Evolutionary conservation across 2,113 vertebrate species (phyloP), one percentile per base, ranked within the genome.

Genomic region (Prinia subflava): DNA sequence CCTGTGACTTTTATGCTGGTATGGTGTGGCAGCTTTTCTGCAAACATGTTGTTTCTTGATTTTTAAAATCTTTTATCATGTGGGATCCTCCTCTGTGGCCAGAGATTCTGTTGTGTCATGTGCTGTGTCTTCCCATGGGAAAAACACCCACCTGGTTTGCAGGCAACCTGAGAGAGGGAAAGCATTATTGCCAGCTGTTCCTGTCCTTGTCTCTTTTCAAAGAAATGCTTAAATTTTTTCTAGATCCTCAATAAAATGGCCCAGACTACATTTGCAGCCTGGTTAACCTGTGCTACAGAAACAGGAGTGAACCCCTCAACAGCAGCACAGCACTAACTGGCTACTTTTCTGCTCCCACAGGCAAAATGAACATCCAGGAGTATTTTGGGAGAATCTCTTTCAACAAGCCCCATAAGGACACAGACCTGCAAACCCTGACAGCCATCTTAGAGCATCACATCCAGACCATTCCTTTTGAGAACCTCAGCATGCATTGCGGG

Each of bases 331-430:
- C 60, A 63, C 15, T 96, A 89, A 96, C 56, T 37, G 64, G 23
- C 44, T 69, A 0, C 71, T 93, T 95, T 89, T 83, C 69, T 80
- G 21, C 80, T 86, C 63, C 65, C 87, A 59, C 94, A 96, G 97
- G 71, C 10, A 96, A 76, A 89, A 98, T 99, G 98, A 97, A 98
- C 84, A 95, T 99, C 62, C 85, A 97, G 74, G 98, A 98, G 18
- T 99, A 99, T 95, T 99, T 99, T 37, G 57, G 96, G 97, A 98
- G 98, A 94, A 99, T 99, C 94, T 98, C 97, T 49, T 99, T 98
- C 88, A 81, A 95, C 6, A 92, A 97, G 27, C 80, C 95, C 11
- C 87, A 22, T 24, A 87, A 97, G n/a, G 98, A 97, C 57, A 19
- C 95, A 59, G 98, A 99, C 93, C 95, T 99, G 42, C 89, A 96